phyloP scores from a whole-genome alignment of 2,888 invertebrate genomes.

The Anaspis maculata region DNA sequence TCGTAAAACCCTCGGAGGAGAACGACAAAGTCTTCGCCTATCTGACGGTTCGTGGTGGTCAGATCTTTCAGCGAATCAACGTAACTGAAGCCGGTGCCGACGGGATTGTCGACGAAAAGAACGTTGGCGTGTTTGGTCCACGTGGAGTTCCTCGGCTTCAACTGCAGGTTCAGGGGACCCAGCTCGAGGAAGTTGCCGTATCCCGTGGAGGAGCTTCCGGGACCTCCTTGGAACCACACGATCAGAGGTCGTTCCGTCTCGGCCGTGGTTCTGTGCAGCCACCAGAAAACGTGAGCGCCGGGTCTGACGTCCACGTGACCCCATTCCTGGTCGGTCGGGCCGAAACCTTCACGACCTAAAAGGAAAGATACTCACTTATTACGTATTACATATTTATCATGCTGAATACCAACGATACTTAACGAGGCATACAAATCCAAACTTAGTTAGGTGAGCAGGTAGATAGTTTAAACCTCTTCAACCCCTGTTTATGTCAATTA shows the following conservation, averaged over 20 bases:
- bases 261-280: conserved; percentile 57
- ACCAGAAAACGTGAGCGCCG: conserved; percentile 79
- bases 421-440: no score
- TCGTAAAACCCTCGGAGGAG: conserved; percentile 61
- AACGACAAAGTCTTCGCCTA: conserved; percentile 65
- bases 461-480: no score
- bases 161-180: conserved; percentile 60
- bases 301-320: conserved; percentile 64
- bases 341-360: neutral
- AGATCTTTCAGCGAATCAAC: conserved; percentile 49
- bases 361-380: no score
- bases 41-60: conserved; percentile 51
- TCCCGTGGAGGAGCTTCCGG: conserved; percentile 38
- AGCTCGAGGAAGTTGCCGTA: conserved; percentile 77
- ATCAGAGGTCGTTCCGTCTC: conserved; percentile 60
- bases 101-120: conserved; percentile 81
- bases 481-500: no score
- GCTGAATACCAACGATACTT: no score
- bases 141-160: conserved; percentile 43
- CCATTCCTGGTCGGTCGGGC: conserved; percentile 58
- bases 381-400: no score
- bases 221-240: conserved; percentile 71
- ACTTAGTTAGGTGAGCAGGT: no score
- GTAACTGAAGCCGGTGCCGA: conserved; percentile 80
- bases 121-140: conserved; percentile 56